Conservation (phyloP, 2,888 invertebrate genomes). For the Dioctria rufipes region DNA sequence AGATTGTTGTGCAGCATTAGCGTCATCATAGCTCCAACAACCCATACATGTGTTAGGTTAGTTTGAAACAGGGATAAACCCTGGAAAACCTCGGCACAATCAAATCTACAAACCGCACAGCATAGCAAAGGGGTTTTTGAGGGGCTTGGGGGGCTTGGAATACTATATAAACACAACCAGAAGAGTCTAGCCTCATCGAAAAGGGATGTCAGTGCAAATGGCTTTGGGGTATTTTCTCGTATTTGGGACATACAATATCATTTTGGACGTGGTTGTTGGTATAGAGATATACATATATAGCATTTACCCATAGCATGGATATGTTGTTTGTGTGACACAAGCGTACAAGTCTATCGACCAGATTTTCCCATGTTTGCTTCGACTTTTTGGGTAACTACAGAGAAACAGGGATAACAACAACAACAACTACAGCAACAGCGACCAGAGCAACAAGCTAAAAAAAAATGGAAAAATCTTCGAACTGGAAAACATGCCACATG, state of each 20-base stretch:
- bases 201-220: slow-evolving; percentile 49
- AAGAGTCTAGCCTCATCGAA: slow-evolving; percentile 33
- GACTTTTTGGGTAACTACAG: slow-evolving; percentile 53
- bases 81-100: slow-evolving; percentile 49
- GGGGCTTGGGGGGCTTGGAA: neutral
- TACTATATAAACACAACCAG: neutral
- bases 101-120: slow-evolving; percentile 51
- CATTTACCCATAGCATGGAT: neutral
- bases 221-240: slow-evolving; percentile 51
- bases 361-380: slow-evolving; percentile 46
- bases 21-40: slow-evolving; percentile 55
- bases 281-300: neutral
- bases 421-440: slow-evolving; percentile 28
- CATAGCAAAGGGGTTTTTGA: neutral
- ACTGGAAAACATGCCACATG: slow-evolving; percentile 58
- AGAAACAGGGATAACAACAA: slow-evolving; percentile 10
- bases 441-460: slow-evolving; percentile 47
- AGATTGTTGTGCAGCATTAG: slow-evolving; percentile 48
- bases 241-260: slow-evolving; percentile 22
- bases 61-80: slow-evolving; percentile 52
- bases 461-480: slow-evolving; percentile 44
- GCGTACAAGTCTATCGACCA: slow-evolving; percentile 31
- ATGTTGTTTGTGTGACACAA: slow-evolving; percentile 8
- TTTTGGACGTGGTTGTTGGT: neutral
- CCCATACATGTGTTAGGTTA: slow-evolving; percentile 58